Evolutionary conservation across 2,113 vertebrate genomes (phyloP).

Genomic region (Barnardius zonarius): DNA sequence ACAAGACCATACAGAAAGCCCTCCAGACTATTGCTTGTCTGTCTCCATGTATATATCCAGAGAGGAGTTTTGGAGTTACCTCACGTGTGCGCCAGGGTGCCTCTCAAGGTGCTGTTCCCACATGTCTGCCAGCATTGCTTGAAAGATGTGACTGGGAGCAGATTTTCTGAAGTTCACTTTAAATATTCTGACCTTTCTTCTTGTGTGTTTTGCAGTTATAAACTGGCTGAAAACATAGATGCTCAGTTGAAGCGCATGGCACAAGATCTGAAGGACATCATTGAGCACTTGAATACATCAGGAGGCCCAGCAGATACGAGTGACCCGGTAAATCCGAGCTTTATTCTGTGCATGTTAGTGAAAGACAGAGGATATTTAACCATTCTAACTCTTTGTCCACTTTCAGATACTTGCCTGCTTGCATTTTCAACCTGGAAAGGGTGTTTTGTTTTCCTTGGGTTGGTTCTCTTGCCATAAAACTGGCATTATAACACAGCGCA

Average conservation of each 20-base stretch:
- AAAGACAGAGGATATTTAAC: too few relatives aligned
- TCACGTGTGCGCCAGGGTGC: background rate
- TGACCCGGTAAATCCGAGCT: conserved; percentile 76
- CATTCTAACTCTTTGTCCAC: background rate
- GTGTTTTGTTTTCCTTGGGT: background rate
- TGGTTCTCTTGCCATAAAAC: background rate
- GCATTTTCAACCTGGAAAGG: background rate
- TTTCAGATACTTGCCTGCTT: background rate
- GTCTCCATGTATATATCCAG: background rate
- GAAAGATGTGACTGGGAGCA: background rate
- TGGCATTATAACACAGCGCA: background rate
- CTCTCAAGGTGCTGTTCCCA: background rate
- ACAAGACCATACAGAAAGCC: background rate
- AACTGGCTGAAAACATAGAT: conserved; percentile 88
- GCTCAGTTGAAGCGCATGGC: conserved; percentile 89
- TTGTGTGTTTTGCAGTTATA: conserved; percentile 73
- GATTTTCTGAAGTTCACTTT: background rate
- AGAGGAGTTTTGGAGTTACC: too few relatives aligned
- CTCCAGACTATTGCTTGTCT: background rate
- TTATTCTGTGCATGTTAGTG: background rate
- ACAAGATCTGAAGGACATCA: conserved; percentile 92
- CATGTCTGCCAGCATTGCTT: background rate
- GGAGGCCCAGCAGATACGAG: conserved; percentile 78
- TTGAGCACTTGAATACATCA: conserved; percentile 85
- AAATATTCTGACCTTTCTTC: background rate